Evolutionary conservation across 2,113 vertebrate genomes (phyloP), one percentile per base, ranked within the genome.

Genomic region (Vimba vimba): DNA sequence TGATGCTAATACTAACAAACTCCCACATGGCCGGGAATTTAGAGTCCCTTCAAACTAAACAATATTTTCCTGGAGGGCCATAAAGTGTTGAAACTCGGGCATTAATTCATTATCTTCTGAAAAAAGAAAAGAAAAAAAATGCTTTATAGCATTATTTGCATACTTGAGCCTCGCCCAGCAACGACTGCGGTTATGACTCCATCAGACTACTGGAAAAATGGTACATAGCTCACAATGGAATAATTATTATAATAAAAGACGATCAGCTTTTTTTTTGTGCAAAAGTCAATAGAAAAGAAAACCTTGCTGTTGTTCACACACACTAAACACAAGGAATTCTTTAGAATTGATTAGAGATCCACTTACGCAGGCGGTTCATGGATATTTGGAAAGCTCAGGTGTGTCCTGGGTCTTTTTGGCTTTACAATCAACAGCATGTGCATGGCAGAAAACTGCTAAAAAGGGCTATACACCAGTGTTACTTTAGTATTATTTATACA

Each of bases 81-180:
- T 43, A 43, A 79, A 62, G 23, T 23, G 3, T n/a, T 59, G 33
- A 79, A 79, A 25, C 21, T 36, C 12, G 27, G 1, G 39, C 15
- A 25, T 79, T 45, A 80, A 11, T 47, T 80, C 59, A 30, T 80
- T 80, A 47, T 64, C 79, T 45, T 45, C 23, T n/a, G 25, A 4
- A 6, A 4, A 5, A 10, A 0, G 23, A 43, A 47, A 62, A 43
- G 45, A 30, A 43, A 43, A 64, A 62, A 43, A 47, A 47, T 25
- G 13, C 33, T 43, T 79, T 43, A 43, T 25, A 30, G 59, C n/a
- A 64, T 79, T 64, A 45, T 45, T 80, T 80, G 59, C 79, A 64
- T 80, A 62, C 5, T 80, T 64, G 59, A 80, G 79, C 15, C 59
- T 80, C n/a, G 7, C 59, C 59, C 59, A 64, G 39, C 6, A 80